A percentile compares a stretch with the other conserved stretches of the same genome.
Evolutionary conservation across 2,888 invertebrate genomes (phyloP).

Genomic region (Eretmocerus hayati): DNA sequence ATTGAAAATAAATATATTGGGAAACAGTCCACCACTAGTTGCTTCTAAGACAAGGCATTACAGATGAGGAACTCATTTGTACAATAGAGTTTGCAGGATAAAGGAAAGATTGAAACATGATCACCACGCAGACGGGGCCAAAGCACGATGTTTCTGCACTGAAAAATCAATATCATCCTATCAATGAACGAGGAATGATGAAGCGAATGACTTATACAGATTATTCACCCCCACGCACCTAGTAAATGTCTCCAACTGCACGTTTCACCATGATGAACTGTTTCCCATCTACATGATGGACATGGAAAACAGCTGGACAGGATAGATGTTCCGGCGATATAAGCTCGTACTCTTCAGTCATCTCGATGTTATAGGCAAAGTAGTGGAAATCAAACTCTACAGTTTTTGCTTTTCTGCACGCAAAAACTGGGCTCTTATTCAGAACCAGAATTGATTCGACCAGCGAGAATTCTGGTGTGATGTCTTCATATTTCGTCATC

Average conservation of each 20-base stretch:
- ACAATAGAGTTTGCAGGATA: too few species aligned
- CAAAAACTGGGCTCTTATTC: background rate
- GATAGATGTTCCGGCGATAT: background rate
- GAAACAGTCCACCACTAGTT: too few species aligned
- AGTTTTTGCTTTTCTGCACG: conserved; percentile 1
- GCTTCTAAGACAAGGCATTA: too few species aligned
- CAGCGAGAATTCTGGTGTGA: conserved; percentile 2
- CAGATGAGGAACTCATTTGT: too few species aligned
- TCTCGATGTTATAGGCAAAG: background rate
- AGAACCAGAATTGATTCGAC: background rate
- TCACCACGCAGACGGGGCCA: too few species aligned
- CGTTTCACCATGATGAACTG: background rate
- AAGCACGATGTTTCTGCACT: too few species aligned
- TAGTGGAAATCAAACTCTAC: background rate
- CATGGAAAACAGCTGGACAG: background rate
- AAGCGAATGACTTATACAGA: too few species aligned
- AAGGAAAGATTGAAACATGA: too few species aligned
- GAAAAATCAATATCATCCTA: too few species aligned
- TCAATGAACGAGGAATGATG: background rate
- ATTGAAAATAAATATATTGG: too few species aligned
- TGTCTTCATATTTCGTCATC: conserved; percentile 5
- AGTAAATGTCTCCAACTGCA: background rate
- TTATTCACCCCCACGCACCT: background rate
- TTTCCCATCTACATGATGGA: background rate
- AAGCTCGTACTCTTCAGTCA: background rate